Conservation (phyloP, 1,140 invertebrate species). For the Nasonia longicornis region DNA sequence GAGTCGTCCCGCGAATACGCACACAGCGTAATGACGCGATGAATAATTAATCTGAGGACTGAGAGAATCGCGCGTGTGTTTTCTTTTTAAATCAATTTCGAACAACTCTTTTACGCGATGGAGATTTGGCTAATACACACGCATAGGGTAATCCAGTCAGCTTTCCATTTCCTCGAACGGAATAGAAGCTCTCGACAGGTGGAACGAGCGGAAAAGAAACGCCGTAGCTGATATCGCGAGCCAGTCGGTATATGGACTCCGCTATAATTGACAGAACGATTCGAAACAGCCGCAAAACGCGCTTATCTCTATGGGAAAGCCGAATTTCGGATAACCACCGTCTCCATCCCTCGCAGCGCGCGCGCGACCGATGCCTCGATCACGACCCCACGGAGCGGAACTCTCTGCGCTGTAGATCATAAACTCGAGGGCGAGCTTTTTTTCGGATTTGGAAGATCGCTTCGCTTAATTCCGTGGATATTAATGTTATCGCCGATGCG, state of each 20-base stretch:
- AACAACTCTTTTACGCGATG: too few species aligned
- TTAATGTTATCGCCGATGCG: too few species aligned
- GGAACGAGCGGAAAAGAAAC: neutral
- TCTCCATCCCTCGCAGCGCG: too few species aligned
- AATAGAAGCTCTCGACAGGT: neutral
- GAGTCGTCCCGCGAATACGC: neutral
- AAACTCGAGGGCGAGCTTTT: too few species aligned
- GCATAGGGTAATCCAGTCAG: neutral
- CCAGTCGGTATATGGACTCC: neutral
- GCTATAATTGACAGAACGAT: neutral
- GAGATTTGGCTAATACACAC: too few species aligned
- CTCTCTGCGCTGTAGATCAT: too few species aligned
- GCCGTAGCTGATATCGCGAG: too few species aligned
- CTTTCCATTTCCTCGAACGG: neutral
- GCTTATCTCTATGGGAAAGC: constrained; percentile 12
- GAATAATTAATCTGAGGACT: neutral
- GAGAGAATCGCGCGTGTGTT: too few species aligned
- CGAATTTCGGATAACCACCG: neutral
- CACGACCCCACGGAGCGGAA: neutral
- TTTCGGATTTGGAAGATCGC: too few species aligned
- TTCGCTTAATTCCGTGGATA: too few species aligned
- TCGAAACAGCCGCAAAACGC: neutral
- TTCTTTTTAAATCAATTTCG: too few species aligned
- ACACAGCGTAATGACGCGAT: neutral
- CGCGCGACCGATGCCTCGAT: neutral